Base-by-base conservation (phyloP, 2,888 invertebrate genomes). In the Myathropa florea region DNA sequence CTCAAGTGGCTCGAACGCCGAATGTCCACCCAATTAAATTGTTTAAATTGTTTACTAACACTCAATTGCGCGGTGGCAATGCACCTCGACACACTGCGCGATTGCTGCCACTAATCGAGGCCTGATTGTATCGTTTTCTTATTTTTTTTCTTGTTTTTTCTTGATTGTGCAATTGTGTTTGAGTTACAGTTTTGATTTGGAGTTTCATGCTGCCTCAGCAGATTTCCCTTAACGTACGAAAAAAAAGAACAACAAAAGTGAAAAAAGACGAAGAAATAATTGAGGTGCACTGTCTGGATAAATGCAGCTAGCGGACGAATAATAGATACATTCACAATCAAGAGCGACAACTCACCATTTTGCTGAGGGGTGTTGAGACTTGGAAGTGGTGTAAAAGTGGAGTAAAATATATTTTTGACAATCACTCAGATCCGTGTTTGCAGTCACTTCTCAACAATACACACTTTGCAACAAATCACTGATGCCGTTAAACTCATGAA, bases 21-120 rank as follows among this genome's bases (percentile, higher is more conserved):
- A 70, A 53, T n/a, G 26, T 63, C 26, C 24, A 60, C 39, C 59
- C 65, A 84, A 80, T 75, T 65, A 65, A 75, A 57, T 65, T 70
- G 30, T 28, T 65, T 67, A 65, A 79, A 79, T 80, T 80, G 76
- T 84, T 84, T 84, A 84, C 71, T 80, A 84, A 84, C 84, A 84
- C 76, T 71, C 30, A 57, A 71, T 36, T 79, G 30, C 23, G 7
- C 6, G 33, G 26, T 55, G 65, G 21, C 36, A 80, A 75, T 61
- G 65, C n/a, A 81, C 67, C 59, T 53, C 21, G 60, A 26, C 55
- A 65, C 33, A 12, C 10, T 24, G 26, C 60, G n/a, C 46, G 24
- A 24, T 4, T 30, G 63, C 23, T 36, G 57, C 67, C 67, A 64
- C 53, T 67, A 60, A 26, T 10, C 55, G 33, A 80, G 71, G 70